Evolutionary conservation across 2,113 vertebrate genomes (phyloP).

Genomic region (Zootoca vivipara): DNA sequence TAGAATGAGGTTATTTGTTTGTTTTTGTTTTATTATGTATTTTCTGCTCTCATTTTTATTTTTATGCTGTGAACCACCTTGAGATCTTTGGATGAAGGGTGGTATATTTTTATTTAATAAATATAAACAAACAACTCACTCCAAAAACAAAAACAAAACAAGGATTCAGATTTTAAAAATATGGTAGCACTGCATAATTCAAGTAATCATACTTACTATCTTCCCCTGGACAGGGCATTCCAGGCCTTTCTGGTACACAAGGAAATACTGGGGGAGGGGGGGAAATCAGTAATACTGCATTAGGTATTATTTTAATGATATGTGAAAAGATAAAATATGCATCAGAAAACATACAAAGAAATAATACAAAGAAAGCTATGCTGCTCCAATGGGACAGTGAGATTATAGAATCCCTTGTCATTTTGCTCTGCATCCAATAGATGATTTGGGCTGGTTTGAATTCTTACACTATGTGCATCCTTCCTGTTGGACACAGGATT

Average conservation of each 20-base stretch:
- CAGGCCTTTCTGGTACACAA: conserved; percentile 93
- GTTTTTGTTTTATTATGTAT: no score
- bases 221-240: conserved; percentile 97
- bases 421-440: background rate
- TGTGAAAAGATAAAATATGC: conserved; percentile 8
- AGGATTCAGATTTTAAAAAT: background rate
- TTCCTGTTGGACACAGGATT: background rate
- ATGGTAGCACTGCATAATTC: background rate
- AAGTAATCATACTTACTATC: conserved; percentile 87
- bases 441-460: background rate
- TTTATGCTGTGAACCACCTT: no score
- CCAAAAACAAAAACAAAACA: background rate
- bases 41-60: no score
- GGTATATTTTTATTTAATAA: no score
- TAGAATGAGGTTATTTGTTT: no score
- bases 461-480: background rate
- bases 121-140: background rate
- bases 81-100: no score
- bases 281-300: conserved; percentile 46
- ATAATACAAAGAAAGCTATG: background rate
- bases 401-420: background rate
- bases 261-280: conserved; percentile 88
- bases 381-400: background rate
- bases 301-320: conserved; percentile 21
- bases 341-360: background rate